Evolutionary conservation across 1,140 invertebrate species (phyloP).

Genomic region (Latrodectus geometricus): DNA sequence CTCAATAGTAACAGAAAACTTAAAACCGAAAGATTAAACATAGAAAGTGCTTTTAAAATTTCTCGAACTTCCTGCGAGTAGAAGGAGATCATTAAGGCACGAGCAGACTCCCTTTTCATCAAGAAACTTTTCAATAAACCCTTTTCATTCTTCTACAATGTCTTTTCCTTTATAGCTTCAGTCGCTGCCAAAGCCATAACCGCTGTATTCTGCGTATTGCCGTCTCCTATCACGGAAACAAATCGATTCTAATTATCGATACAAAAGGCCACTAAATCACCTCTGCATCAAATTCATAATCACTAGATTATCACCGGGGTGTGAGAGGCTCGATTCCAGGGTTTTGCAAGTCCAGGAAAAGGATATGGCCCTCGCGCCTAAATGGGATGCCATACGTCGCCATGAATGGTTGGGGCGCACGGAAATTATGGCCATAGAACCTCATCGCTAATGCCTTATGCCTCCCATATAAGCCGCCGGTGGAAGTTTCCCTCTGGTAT

Average conservation of each 20-base stretch:
- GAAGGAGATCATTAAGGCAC: slow-evolving; percentile 15
- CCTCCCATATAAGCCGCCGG: neutral
- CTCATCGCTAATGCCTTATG: slow-evolving; percentile 26
- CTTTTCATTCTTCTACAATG: slow-evolving; percentile 24
- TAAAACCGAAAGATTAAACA: neutral
- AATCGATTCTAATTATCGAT: slow-evolving; percentile 57
- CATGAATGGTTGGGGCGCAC: slow-evolving; percentile 1
- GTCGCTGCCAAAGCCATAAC: slow-evolving; percentile 1
- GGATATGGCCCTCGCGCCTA: slow-evolving; percentile 18
- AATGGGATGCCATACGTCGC: slow-evolving; percentile 18
- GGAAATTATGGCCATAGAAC: slow-evolving; percentile 53
- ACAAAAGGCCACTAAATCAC: slow-evolving; percentile 53
- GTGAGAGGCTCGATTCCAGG: neutral
- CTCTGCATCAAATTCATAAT: slow-evolving; percentile 53
- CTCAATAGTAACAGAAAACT: too few species aligned
- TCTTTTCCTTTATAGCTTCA: neutral
- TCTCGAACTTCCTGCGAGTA: slow-evolving; percentile 10
- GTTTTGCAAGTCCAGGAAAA: slow-evolving; percentile 47
- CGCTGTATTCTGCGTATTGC: neutral
- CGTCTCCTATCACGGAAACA: slow-evolving; percentile 5
- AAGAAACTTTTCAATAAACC: slow-evolving; percentile 11
- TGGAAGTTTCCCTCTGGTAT: neutral
- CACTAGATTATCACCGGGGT: slow-evolving; percentile 1
- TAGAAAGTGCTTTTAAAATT: slow-evolving; percentile 1
- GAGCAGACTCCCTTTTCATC: neutral